Evolutionary conservation across 2,113 vertebrate genomes (phyloP).

Genomic region (Fregetta grallaria): DNA sequence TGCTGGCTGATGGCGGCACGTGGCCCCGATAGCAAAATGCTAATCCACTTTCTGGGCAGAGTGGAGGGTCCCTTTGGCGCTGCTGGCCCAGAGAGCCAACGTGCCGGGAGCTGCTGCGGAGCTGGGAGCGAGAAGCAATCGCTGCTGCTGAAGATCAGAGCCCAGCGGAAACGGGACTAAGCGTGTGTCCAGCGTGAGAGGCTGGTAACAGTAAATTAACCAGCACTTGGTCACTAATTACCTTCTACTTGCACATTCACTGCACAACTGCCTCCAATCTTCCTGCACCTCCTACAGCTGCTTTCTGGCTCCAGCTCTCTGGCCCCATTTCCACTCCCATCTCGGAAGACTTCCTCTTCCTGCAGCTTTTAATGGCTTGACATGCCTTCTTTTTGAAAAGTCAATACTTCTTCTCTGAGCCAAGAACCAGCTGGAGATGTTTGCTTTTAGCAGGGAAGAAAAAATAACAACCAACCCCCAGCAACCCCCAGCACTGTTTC

Average conservation of each 20-base stretch:
- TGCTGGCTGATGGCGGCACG: background rate
- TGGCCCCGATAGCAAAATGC: background rate
- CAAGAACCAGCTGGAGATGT: background rate
- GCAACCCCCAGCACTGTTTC: background rate
- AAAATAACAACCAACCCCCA: background rate
- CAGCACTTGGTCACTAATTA: background rate
- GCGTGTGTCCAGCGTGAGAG: rapidly evolving
- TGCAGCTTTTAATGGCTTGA: background rate
- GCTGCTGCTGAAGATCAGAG: background rate
- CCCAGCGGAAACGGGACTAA: background rate
- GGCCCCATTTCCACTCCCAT: background rate
- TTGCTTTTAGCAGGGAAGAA: background rate
- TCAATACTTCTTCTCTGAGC: background rate
- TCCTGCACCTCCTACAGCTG: background rate
- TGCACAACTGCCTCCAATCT: background rate
- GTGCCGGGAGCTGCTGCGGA: background rate
- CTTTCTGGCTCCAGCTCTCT: background rate
- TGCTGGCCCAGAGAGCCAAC: background rate
- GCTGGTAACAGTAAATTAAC: background rate
- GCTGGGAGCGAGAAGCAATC: background rate
- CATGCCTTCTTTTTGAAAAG: background rate
- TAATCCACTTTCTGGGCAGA: background rate
- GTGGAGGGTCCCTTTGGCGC: background rate
- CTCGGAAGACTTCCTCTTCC: background rate
- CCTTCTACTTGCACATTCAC: background rate